Conservation (phyloP, 2,888 invertebrate species). For the Strigamia transsilvanica region DNA sequence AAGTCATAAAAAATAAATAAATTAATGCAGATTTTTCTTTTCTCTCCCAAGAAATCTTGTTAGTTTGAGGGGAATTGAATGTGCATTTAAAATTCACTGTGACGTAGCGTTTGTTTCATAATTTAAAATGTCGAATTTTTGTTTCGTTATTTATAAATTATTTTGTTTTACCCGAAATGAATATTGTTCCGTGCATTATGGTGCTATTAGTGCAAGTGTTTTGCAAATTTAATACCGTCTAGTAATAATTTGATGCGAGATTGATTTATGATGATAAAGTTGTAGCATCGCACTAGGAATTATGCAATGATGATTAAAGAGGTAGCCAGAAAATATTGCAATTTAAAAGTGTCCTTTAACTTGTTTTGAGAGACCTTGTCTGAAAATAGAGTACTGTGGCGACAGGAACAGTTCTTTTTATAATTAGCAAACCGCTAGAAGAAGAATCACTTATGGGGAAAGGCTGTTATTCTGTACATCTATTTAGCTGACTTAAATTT, state of each 20-base stretch:
- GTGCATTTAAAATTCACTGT: not conserved
- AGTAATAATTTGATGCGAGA: conserved; percentile 15
- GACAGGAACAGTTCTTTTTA: conserved; percentile 15
- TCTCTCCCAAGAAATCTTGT: not conserved
- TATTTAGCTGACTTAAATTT: not conserved
- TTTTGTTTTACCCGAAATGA: not conserved
- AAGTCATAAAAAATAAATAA: not conserved
- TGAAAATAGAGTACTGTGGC: conserved; percentile 36
- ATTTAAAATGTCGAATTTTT: not conserved
- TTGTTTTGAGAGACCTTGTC: conserved; percentile 27
- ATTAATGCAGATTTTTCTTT: not conserved
- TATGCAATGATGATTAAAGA: not conserved
- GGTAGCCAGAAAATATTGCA: not conserved
- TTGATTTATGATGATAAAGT: conserved; percentile 7
- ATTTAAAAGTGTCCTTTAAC: not conserved
- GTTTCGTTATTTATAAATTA: not conserved
- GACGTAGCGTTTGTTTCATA: too few relatives aligned
- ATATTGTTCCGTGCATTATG: not conserved
- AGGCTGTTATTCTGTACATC: not conserved
- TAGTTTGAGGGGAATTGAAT: not conserved
- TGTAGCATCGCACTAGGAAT: not conserved
- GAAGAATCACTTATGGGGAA: conserved; percentile 4
- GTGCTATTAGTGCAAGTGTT: conserved; percentile 10
- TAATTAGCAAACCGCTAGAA: conserved; percentile 27
- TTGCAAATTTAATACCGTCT: not conserved